Evolutionary conservation across 2,113 vertebrate genomes (phyloP), one percentile per base, ranked within the genome.

Genomic region (Atherinomorus stipes): DNA sequence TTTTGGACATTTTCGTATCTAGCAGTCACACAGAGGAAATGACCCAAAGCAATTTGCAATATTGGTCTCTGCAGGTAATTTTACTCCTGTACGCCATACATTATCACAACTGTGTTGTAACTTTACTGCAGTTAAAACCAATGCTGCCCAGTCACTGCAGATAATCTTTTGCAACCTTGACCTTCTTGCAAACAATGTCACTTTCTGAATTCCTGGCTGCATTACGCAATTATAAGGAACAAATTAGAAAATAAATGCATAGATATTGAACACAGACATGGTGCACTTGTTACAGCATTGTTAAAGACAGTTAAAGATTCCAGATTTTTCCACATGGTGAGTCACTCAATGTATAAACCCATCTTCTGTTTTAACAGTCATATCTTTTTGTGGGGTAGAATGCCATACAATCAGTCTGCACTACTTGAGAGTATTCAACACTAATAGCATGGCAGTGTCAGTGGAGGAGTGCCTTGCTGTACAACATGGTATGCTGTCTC

Each of bases 391-490:
- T 18, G 44, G 15, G 28, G 28, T 63, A 28, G 53, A 50, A 57
- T 3, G 50, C 2, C 13, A 64, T 15, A 62, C 28, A 47, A 47
- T 49, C 47, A 7, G 2, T 52, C 49, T 49, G 40, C 34, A 31
- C 25, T 62, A 23, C 56, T 52, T 37, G 11, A 26, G 44, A 25
- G 44, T 44, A 53, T 54, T 53, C 19, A 47, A 53, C 23, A 12
- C 31, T 66, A 26, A 59, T 50, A 65, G 45, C 21, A 7, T n/a
- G n/a, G n/a, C n/a, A n/a, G n/a, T n/a, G 79, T 84, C 34, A 65
- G n/a, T 12, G 47, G n/a, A 25, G 74, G 63, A 82, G 56, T 57
- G 34, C 61, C 44, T 71, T 66, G 51, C 69, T 74, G 65, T 52
- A 45, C 53, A 22, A 15, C 47, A 56, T 25, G 49, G 23, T 34